Percentiles rank a stretch among this genome's conserved stretches.
phyloP scores from a whole-genome alignment of 2,888 invertebrate species.

The Heliconius hortense region DNA sequence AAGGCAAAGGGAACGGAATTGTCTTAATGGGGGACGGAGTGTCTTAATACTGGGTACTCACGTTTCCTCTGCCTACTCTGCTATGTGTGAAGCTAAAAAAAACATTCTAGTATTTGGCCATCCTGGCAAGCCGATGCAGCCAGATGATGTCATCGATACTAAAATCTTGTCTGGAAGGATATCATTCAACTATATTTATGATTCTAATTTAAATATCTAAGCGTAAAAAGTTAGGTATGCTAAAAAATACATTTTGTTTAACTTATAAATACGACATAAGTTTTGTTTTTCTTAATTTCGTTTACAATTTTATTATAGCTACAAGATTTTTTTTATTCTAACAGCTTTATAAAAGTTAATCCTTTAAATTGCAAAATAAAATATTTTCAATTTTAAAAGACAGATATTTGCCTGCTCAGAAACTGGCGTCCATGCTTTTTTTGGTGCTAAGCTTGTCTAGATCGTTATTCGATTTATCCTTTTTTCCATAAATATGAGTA shows the following conservation, averaged over 20 bases:
- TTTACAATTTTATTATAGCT: background rate
- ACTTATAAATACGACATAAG: background rate
- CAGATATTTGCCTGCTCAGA: too few relatives aligned
- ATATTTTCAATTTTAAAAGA: too few relatives aligned
- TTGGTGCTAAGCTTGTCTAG: too few relatives aligned
- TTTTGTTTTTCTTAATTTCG: background rate
- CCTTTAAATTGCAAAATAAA: too few relatives aligned
- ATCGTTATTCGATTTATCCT: too few relatives aligned
- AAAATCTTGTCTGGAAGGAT: constrained; percentile 24
- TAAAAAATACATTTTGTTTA: background rate
- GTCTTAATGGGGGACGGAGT: too few relatives aligned
- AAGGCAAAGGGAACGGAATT: too few relatives aligned
- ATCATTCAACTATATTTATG: constrained; percentile 14
- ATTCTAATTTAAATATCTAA: constrained; percentile 7
- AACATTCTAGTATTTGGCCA: constrained; percentile 28
- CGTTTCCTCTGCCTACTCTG: too few relatives aligned
- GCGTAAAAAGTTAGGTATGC: constrained; percentile 4
- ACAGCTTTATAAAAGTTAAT: background rate
- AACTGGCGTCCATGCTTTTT: too few relatives aligned
- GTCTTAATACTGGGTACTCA: too few relatives aligned
- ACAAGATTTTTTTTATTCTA: background rate
- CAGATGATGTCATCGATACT: constrained; percentile 35
- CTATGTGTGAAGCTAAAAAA: too few relatives aligned
- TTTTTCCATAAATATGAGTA: too few relatives aligned
- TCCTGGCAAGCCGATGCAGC: constrained; percentile 23